A percentile compares a stretch with the other conserved stretches of the same genome.
Evolutionary conservation across 2,888 invertebrate genomes (phyloP).

Genomic region (Monoplex corrugatus): DNA sequence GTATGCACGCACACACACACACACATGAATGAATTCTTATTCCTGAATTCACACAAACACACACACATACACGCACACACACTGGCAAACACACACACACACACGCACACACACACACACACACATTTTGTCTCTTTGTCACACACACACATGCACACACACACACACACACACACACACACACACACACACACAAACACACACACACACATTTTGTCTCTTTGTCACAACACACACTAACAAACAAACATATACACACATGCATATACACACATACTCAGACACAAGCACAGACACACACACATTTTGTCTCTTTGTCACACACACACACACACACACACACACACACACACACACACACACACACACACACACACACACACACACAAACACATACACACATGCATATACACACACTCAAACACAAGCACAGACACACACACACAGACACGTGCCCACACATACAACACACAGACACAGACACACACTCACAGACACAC

Average conservation of each 20-base stretch:
- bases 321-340: not conserved
- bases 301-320: too few species aligned
- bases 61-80: not conserved
- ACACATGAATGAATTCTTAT: too few species aligned
- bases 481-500: too few species aligned
- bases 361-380: not conserved
- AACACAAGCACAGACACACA: not conserved
- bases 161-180: not conserved
- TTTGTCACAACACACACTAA: not conserved
- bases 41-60: too few species aligned
- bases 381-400: not conserved
- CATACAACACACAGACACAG: too few species aligned
- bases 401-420: not conserved
- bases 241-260: too few species aligned
- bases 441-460: not conserved
- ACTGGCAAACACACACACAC: not conserved
- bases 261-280: too few species aligned
- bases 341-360: not conserved
- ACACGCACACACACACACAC: not conserved
- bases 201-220: too few species aligned
- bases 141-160: not conserved
- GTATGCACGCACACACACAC: too few species aligned
- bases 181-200: not conserved
- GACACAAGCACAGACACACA: not conserved
- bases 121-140: not conserved